These are phyloP conservation scores for Mastomys coucha DNA, from an alignment of 2,113 vertebrate species.

Conservation along the genomic window DNA sequence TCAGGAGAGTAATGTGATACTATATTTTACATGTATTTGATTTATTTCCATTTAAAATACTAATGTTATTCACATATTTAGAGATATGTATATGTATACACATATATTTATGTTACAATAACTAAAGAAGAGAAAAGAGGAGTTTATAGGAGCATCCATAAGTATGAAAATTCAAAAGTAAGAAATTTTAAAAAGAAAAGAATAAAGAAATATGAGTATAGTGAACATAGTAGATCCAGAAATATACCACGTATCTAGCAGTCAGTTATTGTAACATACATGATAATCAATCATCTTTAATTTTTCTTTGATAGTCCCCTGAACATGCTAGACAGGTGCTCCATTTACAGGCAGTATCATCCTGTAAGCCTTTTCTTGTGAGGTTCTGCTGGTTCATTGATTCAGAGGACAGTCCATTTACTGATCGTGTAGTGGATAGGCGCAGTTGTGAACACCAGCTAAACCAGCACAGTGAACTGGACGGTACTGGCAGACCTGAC, in stretches of 20 bases:
- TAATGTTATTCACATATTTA: background rate
- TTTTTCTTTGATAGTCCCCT: background rate
- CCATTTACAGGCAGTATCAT: background rate
- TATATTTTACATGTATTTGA: slow-evolving; percentile 9
- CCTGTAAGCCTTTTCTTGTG: background rate
- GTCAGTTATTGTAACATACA: no score
- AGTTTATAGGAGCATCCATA: background rate
- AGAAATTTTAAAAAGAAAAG: background rate
- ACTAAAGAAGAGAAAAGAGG: background rate
- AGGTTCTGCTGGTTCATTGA: background rate
- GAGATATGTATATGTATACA: background rate
- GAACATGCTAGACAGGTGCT: no score
- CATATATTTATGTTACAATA: no score
- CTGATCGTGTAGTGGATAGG: background rate
- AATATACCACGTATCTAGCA: no score
- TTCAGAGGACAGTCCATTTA: background rate
- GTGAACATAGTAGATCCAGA: background rate
- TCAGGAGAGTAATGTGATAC: background rate
- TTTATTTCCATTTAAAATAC: background rate
- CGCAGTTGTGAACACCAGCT: background rate
- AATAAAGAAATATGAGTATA: background rate
- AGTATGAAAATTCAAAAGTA: background rate
- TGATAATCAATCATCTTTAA: background rate
- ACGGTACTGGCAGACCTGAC: background rate
- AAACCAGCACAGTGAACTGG: background rate